Evolutionary conservation across 1,140 invertebrate genomes (phyloP), one percentile per base, ranked within the genome.

Genomic region (Cecropterus lyciades): DNA sequence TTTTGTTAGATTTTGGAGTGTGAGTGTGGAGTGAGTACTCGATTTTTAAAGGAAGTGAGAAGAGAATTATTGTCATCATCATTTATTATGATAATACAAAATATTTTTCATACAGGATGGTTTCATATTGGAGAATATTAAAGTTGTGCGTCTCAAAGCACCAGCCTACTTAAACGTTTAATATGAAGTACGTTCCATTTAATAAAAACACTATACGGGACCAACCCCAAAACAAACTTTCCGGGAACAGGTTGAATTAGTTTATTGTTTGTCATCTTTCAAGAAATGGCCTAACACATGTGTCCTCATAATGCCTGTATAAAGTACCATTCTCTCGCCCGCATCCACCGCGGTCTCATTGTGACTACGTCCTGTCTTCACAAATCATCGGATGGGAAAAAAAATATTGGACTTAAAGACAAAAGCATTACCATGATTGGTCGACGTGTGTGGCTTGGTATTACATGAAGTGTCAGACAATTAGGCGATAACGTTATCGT

Each of bases 281-380:
- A 68, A 70, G 73, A 67, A 72, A 65, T 60, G 62, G 52, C 67
- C 63, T 72, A 67, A 70, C 77, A 77, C 74, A 73, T 74, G 76
- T 70, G 70, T 70, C 66, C 43, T 72, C 69, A 83, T 79, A 83
- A 85, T 76, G 68, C 72, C 73, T 75, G 33, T 66, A 67, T 77
- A 76, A 78, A 77, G 77, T 72, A 71, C 77, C 69, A 84, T 82
- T 80, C 78, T 80, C 56, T 48, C 67, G 80, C 83, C 83, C 83
- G 83, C 83, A 85, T 85, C 80, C 77, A 75, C 73, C 73, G 72
- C 65, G 60, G 45, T 49, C 73, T 74, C 69, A 82, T 80, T 83
- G 79, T 82, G 72, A 67, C 66, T 59, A 57, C 82, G 77, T 85
- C 82, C 82, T 83, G 80, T 76, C 79, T 81, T 80, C 80, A 85